phyloP scores from a whole-genome alignment of 2,888 invertebrate species.

The Linnaemya tessellans region DNA sequence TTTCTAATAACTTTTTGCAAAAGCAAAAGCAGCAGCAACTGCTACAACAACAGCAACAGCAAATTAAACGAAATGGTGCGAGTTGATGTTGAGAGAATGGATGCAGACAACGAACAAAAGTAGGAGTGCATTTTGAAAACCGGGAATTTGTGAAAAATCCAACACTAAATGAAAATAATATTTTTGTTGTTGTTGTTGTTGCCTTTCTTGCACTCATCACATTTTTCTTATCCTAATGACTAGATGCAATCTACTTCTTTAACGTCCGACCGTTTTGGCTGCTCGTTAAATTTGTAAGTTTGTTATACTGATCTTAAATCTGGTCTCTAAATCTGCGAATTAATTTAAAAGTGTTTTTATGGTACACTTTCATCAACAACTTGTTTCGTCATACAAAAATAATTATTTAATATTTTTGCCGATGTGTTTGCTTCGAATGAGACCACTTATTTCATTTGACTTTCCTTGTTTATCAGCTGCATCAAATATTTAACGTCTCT shows the following conservation, averaged over 20 bases:
- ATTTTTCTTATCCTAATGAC: conserved; percentile 35
- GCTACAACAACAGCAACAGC: background rate
- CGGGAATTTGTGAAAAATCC: conserved; percentile 23
- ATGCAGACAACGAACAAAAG: background rate
- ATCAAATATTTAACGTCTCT: conserved; percentile 49
- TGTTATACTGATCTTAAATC: conserved; percentile 10
- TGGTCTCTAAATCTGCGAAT: conserved; percentile 34
- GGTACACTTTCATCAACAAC: conserved; percentile 32
- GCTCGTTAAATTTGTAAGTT: conserved; percentile 1
- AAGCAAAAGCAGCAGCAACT: background rate
- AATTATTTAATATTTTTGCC: conserved; percentile 31
- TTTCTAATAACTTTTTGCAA: conserved; percentile 26
- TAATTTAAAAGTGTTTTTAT: conserved; percentile 17
- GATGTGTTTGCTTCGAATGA: conserved; percentile 25
- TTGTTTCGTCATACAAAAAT: conserved; percentile 44
- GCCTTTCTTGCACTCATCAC: background rate
- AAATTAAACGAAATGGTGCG: conserved; percentile 37
- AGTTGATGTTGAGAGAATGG: conserved; percentile 34
- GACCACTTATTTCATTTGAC: conserved; percentile 25
- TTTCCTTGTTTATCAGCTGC: conserved; percentile 48
- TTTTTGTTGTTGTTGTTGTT: background rate
- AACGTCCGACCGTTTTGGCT: conserved; percentile 27
- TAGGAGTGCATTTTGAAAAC: background rate
- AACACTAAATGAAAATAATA: conserved; percentile 23
- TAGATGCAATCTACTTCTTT: conserved; percentile 31